Evolutionary conservation across 2,888 invertebrate species (phyloP), one percentile per base, ranked within the genome.

Genomic region (Anthoptus insignis): DNA sequence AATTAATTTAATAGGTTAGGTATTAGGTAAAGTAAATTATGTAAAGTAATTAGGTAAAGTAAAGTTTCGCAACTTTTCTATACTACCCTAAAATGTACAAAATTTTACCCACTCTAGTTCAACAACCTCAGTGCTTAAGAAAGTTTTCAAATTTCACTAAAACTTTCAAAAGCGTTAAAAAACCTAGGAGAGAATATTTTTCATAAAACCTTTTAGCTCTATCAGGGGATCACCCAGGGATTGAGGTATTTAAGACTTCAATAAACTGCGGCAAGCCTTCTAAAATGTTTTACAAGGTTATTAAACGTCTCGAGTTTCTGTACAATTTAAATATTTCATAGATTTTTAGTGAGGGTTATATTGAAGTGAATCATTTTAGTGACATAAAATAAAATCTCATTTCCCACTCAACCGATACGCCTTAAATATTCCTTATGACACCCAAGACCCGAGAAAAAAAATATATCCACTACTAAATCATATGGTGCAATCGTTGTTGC

Each of bases 161-260:
- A 42, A 42, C 42, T 42, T 42, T 42, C 9, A 42, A 19, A 19
- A 19, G 42, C 19, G 2, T 19, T 14, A 42, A 19, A 39, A 42
- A 42, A 42, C 42, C 19, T 42, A 8, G 16, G 42, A 42, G 42
- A 42, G 19, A 42, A 42, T 42, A 19, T 19, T 42, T 42, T 42
- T 8, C 42, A 19, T 42, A 42, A 42, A 42, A 19, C 42, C 9
- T 22, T 34, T 37, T 42, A 42, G 19, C 39, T 54, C 16, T 39
- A 39, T 54, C 54, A 37, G 14, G 54, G 54, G 39, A 39, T 39
- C 24, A 52, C 5, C 22, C 37, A 9, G 14, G 39, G 22, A 37
- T 39, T 54, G 13, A 54, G 54, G 34, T 34, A 39, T 54, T 54
- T 39, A 24, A 54, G 54, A 24, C 54, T 39, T 22, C 37, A 53